Evolutionary conservation across 2,113 vertebrate genomes (phyloP).

Genomic region (Rousettus leschenaultii): DNA sequence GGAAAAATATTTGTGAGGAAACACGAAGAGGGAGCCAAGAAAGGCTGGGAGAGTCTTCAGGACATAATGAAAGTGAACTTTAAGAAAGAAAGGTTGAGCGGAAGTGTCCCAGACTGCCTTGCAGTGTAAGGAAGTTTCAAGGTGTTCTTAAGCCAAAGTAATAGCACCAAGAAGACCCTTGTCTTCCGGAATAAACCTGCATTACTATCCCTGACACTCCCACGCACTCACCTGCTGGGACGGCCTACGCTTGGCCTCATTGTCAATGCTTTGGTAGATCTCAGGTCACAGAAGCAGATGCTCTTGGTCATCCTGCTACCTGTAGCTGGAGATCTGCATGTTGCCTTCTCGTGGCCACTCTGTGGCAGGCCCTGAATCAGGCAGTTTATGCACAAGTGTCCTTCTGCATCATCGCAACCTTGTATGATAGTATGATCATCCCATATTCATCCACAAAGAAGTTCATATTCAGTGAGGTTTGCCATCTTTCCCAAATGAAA

Average conservation of each 20-base stretch:
- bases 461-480: background rate
- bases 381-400: background rate
- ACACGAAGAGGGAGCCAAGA: background rate
- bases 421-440: background rate
- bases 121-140: background rate
- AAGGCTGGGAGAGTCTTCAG: background rate
- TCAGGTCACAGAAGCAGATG: background rate
- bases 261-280: background rate
- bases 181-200: background rate
- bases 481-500: slow-evolving; percentile 25
- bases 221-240: background rate
- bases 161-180: background rate
- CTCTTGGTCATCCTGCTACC: background rate
- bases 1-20: background rate
- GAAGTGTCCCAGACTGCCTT: background rate
- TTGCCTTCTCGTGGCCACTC: background rate
- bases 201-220: background rate
- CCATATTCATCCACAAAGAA: background rate
- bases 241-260: background rate
- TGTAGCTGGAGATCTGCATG: background rate
- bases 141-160: background rate
- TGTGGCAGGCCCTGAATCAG: background rate
- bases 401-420: background rate
- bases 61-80: background rate
- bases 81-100: background rate